Evolutionary conservation across 2,797 vertebrate species (phyloP), one percentile per base, ranked within the genome.

Genomic region (Eremophila alpestris): DNA sequence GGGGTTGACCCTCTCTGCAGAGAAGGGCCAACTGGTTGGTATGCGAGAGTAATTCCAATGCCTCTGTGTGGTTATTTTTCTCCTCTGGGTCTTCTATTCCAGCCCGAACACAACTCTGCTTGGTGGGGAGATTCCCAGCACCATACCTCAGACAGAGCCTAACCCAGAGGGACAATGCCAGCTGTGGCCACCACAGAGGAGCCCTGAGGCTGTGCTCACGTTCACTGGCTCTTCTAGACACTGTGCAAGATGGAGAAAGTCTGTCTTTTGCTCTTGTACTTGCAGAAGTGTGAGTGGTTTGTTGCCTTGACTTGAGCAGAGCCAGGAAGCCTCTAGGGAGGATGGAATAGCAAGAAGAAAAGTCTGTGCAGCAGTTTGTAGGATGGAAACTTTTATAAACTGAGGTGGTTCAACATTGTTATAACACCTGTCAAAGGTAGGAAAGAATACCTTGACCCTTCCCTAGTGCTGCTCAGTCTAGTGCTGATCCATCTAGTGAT

Each of bases 401-500:
- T 62, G 74, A 13, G 75, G 69, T 52, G 5, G n/a, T 73, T 93
- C 40, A 13, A n/a, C 0, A 0, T 56, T 84, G 79, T 68, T 87
- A 5, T 71, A 84, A 79, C 69, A 83, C 90, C 78, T 91, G 69
- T 48, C 48, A 83, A 84, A 76, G 62, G 82, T 81, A 93, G 63
- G 83, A 91, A 87, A 54, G 30, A 91, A 58, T 70, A 86, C 68
- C 48, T 83, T 63, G 55, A 84, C 54, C 71, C 56, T 82, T 87
- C 26, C 54, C 17, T 87, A 22, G 34, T 19, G n/a, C 40, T 63
- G 77, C 52, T 62, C 55, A 70, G 56, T 36, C 89, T 93, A 79
- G 56, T 94, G 63, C 65, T 95, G 78, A 89, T 73, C 74, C 43
- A 89, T 73, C 74, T 40, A 83, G 70, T 83, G 82, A 87, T 94